phyloP scores from a whole-genome alignment of 2,113 vertebrate species.

The Columba janthina region DNA sequence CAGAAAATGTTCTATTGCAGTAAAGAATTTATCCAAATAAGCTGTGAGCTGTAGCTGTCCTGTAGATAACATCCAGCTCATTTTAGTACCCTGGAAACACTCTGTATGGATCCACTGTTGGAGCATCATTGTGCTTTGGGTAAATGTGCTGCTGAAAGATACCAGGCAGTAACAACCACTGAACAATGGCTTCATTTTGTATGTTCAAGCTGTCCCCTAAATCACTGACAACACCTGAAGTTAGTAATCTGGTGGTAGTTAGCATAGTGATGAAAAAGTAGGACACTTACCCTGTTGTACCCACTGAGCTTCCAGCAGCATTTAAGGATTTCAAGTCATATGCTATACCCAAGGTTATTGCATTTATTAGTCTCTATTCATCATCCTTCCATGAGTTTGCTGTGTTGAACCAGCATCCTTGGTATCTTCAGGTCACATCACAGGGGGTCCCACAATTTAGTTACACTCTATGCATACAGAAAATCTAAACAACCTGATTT shows the following conservation, averaged over 20 bases:
- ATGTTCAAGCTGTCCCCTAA: neutral
- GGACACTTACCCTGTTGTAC: neutral
- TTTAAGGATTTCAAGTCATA: neutral
- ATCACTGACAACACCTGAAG: neutral
- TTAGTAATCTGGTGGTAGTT: neutral
- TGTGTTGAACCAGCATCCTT: neutral
- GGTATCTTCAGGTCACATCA: neutral
- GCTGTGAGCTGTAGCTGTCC: neutral
- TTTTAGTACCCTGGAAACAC: neutral
- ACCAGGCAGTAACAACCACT: neutral
- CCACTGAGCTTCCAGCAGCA: neutral
- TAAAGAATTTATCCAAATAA: constrained; percentile 32
- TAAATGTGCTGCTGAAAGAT: neutral
- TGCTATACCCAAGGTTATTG: accelerated
- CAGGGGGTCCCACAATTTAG: neutral
- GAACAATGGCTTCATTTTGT: neutral
- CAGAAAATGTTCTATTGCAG: constrained; percentile 24
- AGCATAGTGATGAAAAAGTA: neutral
- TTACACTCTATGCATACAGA: accelerated
- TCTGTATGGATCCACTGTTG: neutral
- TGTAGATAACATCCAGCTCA: neutral
- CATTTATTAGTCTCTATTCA: neutral
- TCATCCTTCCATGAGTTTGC: neutral
- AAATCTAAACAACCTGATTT: neutral
- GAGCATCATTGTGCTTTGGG: neutral